Base-by-base conservation (phyloP, 2,113 vertebrate genomes). In the Rutilus rutilus region DNA sequence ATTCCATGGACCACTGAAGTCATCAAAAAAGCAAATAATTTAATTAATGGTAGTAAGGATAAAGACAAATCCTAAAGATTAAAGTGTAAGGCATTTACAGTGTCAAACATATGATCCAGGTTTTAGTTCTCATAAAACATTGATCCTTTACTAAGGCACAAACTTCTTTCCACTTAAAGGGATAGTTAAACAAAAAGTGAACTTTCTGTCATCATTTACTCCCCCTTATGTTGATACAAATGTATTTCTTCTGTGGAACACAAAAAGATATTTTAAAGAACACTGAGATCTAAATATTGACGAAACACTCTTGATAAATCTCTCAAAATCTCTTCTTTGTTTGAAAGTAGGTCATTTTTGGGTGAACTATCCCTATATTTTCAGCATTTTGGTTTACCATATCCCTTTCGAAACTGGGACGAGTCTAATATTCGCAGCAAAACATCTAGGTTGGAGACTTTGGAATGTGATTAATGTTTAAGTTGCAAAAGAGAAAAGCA, bases 1-100 rank as follows among this genome's bases (percentile, higher is more conserved):
- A 62, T 79, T 71, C 74, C 23, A 73, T 39, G 81, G 64, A 83
- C 74, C 2, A 88, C 33, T 78, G 76, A 36, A 82, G 21, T 60
- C 50, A 76, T n/a, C 33, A 74, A 4, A 12, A 54, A 45, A 65
- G 25, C 45, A 2, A 80, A 42, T 27, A 0, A 45, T 52, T 85
- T 78, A 65, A 64, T 78, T 78, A 67, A 85, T 59, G 11, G 6
- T 60, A 71, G 27, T 33, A 9, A 21, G 36, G 52, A n/a, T 64
- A 74, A 62, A 76, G 59, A 45, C 39, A 50, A 60, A 19, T 57
- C 33, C 27, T 39, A 2, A 4, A 33, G 39, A 64, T 77, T 71
- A 60, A 65, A 7, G 1, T 15, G n/a, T 1, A 82, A 52, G 11
- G 25, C 19, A 78, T 57, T 14, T 69, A 67, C 27, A 52, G 14